These are phyloP conservation scores for Aldrovandia affinis DNA, from an alignment of 2,797 vertebrate genomes.

Conservation along the genomic window DNA sequence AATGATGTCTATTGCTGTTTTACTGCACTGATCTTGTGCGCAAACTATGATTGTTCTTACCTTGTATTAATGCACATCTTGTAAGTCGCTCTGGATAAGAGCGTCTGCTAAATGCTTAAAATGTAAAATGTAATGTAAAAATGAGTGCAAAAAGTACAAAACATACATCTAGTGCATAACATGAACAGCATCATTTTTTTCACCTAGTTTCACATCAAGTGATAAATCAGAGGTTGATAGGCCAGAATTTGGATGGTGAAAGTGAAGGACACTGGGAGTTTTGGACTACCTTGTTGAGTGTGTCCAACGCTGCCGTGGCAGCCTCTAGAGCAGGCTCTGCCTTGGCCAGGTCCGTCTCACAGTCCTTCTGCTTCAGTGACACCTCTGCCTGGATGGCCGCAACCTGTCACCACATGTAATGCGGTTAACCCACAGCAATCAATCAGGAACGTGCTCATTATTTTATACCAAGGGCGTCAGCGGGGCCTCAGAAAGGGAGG, in stretches of 20 bases:
- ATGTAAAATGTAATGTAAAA: too few relatives aligned
- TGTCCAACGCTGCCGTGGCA: conserved; percentile 78
- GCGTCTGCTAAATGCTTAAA: too few relatives aligned
- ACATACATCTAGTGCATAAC: too few relatives aligned
- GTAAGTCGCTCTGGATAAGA: too few relatives aligned
- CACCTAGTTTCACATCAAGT: neutral
- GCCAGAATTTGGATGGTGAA: neutral
- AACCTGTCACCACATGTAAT: conserved; percentile 66
- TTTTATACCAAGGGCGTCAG: neutral
- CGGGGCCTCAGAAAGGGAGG: neutral
- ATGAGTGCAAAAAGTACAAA: too few relatives aligned
- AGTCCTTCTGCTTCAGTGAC: conserved; percentile 78
- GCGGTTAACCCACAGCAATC: neutral
- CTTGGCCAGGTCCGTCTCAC: conserved; percentile 80
- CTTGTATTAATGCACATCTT: too few relatives aligned
- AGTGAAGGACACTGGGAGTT: conserved; percentile 12
- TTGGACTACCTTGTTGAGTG: conserved; percentile 80
- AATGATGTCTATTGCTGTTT: too few relatives aligned
- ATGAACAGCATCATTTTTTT: neutral
- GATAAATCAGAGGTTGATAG: neutral
- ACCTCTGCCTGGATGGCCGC: conserved; percentile 78
- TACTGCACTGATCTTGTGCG: too few relatives aligned
- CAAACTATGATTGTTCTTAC: too few relatives aligned
- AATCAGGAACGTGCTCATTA: neutral
- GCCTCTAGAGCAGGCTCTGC: conserved; percentile 81